These are phyloP conservation scores for Stenurella melanura DNA, from an alignment of 2,888 invertebrate genomes.

Conservation along the genomic window DNA sequence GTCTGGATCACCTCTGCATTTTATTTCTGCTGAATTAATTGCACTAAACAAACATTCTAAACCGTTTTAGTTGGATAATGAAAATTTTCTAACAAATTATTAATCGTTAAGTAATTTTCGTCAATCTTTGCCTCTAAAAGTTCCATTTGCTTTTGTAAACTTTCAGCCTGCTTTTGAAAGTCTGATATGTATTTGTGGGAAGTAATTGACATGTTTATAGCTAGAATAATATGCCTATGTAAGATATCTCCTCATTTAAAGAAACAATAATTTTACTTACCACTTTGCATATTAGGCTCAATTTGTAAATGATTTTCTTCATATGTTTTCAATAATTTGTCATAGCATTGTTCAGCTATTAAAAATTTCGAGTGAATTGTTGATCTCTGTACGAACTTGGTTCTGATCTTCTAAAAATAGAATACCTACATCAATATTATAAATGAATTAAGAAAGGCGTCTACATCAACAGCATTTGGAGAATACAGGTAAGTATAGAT, in stretches of 20 bases:
- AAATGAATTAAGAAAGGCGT: no score
- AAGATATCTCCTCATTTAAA: neutral
- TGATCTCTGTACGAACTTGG: conserved; percentile 24
- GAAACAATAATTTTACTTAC: neutral
- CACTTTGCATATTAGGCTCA: neutral
- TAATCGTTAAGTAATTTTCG: neutral
- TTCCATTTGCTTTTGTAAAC: neutral
- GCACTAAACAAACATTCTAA: neutral
- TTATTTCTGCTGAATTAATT: no score
- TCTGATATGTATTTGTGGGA: neutral
- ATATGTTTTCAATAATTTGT: conserved; percentile 37
- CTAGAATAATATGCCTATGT: neutral
- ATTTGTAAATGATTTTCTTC: conserved; percentile 26
- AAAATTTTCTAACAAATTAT: neutral
- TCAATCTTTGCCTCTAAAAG: neutral
- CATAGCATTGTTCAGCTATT: conserved; percentile 42
- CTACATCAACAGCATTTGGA: no score
- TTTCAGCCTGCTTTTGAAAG: neutral
- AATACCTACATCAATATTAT: neutral
- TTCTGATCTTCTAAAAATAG: conserved; percentile 41
- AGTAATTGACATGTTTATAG: neutral
- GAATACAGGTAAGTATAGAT: no score
- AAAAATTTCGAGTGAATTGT: conserved; percentile 42
- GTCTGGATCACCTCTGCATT: no score
- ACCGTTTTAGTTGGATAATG: neutral